Evolutionary conservation across 2,113 vertebrate species (phyloP), one percentile per base, ranked within the genome.

Genomic region (Bucco capensis): DNA sequence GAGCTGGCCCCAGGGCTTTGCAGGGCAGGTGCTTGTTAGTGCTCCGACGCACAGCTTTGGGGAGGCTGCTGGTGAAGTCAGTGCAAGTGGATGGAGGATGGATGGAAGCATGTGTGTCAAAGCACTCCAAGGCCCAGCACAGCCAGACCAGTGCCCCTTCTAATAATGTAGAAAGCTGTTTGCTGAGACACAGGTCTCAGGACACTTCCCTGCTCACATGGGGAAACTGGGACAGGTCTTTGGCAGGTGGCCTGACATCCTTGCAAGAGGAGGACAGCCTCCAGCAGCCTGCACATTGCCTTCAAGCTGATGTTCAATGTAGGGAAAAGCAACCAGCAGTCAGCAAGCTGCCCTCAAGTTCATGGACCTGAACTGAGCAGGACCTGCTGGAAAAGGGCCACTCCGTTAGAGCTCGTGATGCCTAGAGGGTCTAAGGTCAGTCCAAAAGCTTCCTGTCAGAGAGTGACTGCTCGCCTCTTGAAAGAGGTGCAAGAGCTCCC

Each of bases 341-440:
- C 30, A 78, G 44, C 60, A 49, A 51, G 24, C 53, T 67, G 57
- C 18, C 24, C 47, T 33, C n/a, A 7, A 23, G 22, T n/a, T 85
- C 54, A 27, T 12, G 28, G 65, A 38, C 15, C 33, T 64, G 77
- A 53, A 30, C 28, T 27, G 49, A 64, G 28, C 53, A 37, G 73
- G 42, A 42, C 19, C 37, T 71, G 57, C 67, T 83, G 42, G 57
- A 37, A 54, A 46, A 58, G 38, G 58, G 28, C 24, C 19, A 10
- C 28, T 31, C 23, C 0, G 0, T n/a, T 72, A 58, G 42, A 53
- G 62, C 13, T 42, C 0, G 2, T 13, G 30, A 22, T 76, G 23
- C 42, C 27, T 44, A 2, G 2, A 38, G 30, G 11, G 19, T 40
- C 24, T 35, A 16, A 67, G 33, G 64, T 67, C 64, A 28, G 6